Conservation (phyloP, 2,888 invertebrate species). For the Erebia ligea region DNA sequence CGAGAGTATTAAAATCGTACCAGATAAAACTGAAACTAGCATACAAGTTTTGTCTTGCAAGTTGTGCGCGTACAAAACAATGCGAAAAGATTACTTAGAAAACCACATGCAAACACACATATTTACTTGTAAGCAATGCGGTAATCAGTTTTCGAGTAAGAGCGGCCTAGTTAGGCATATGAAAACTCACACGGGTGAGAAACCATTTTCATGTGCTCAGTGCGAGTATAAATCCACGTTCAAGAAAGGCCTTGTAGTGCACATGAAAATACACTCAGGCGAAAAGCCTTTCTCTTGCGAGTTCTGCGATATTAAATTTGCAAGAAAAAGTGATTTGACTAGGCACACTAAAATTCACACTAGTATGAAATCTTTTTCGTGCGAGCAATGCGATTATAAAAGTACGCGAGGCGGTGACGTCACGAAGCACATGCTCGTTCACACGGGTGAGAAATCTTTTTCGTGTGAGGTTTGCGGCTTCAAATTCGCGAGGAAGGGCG, state of each 20-base stretch:
- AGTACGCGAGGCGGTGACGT: background rate
- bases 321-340: background rate
- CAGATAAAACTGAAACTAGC: no score
- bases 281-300: conserved; percentile 1
- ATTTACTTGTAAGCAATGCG: background rate
- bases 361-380: background rate
- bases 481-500: background rate
- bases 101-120: conserved; percentile 1
- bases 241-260: background rate
- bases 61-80: background rate
- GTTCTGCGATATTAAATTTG: background rate
- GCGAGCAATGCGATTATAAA: background rate
- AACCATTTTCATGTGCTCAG: background rate
- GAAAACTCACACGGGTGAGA: background rate
- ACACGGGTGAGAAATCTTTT: background rate
- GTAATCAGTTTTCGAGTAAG: background rate
- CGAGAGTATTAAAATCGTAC: background rate
- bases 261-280: background rate
- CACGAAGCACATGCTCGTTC: background rate
- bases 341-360: background rate
- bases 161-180: background rate
- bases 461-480: background rate
- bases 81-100: background rate
- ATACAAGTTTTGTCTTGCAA: conserved; percentile 1
- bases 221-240: background rate